Base-by-base conservation (phyloP, 2,113 vertebrate species). In the Pipa parva region DNA sequence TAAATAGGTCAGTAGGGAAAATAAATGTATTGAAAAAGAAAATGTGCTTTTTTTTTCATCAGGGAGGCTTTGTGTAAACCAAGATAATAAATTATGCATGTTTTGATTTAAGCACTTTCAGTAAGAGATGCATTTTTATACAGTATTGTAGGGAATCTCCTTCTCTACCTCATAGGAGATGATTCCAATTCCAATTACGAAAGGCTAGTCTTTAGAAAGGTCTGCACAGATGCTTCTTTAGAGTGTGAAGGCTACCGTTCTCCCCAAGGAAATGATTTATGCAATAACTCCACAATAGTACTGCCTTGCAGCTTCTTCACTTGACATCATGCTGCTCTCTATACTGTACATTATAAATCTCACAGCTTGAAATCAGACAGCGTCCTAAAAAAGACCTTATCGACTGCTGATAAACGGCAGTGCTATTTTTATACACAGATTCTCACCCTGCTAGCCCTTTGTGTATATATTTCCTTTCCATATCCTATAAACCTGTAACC, bases 191-290 rank as follows among this genome's bases (percentile, higher is more conserved):
- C 50, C 54, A 49, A 29, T 27, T 66, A 13, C 50, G 27, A 31
- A 22, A 29, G 42, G 27, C 58, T 22, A 13, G 42, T 50, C 21
- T 50, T 59, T 45, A 51, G 45, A 54, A 59, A 27, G 33, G 22
- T 46, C 2, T 27, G 49, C 56, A 39, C 31, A 59, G 22, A 50
- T 59, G 45, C 36, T 21, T 68, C 56, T 57, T 59, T 48, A 11
- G 65, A 68, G 65, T 51, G 24, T 33, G 22, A 37, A 50, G 52
- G 65, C 55, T 49, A 50, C 33, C 27, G 45, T 55, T 68, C 56
- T 68, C 56, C 58, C 56, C 56, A 26, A 68, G 56, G 46, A 59
- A 59, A 68, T 59, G 65, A 68, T 68, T 68, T 68, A 68, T 68
- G 65, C 50, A 28, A 21, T 68, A 59, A 29, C 65, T 59, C n/a